Percentiles rank a stretch among this genome's conserved stretches.
These are phyloP conservation scores for Mionectes macconnelli DNA, from an alignment of 2,113 vertebrate genomes.

Conservation along the genomic window DNA sequence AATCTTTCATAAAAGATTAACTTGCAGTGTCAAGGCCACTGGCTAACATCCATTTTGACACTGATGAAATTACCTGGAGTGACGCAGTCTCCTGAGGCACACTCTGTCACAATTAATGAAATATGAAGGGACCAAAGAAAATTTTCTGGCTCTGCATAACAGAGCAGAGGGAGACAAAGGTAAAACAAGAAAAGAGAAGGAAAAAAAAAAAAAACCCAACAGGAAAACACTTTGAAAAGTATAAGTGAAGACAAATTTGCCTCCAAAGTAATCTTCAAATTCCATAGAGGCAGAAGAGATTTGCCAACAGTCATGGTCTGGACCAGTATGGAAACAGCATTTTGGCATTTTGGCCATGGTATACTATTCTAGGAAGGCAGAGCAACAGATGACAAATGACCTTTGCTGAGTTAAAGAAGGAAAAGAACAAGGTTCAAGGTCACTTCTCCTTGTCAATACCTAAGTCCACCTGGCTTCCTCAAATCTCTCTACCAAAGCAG, in stretches of 20 bases:
- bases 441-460: not conserved
- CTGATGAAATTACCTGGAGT: slow-evolving; percentile 66
- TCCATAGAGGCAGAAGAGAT: not conserved
- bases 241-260: not conserved
- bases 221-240: not conserved
- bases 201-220: not conserved
- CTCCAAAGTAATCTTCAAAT: not conserved
- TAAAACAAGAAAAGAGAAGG: not conserved
- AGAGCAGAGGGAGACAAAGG: not conserved
- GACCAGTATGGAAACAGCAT: not conserved
- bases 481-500: not conserved
- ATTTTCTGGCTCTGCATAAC: not conserved
- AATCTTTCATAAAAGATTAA: slow-evolving; percentile 65
- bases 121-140: slow-evolving; percentile 15
- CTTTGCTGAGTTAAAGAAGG: not conserved
- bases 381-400: not conserved
- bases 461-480: not conserved
- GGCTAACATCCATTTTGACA: slow-evolving; percentile 61
- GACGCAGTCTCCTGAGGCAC: slow-evolving; percentile 9
- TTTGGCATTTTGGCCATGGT: fast-evolving
- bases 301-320: not conserved
- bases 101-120: slow-evolving; percentile 57
- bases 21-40: slow-evolving; percentile 59
- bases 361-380: not conserved
- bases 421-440: not conserved